These are phyloP conservation scores for Zapus hudsonius DNA, from an alignment of 2,113 vertebrate species.

Conservation along the genomic window DNA sequence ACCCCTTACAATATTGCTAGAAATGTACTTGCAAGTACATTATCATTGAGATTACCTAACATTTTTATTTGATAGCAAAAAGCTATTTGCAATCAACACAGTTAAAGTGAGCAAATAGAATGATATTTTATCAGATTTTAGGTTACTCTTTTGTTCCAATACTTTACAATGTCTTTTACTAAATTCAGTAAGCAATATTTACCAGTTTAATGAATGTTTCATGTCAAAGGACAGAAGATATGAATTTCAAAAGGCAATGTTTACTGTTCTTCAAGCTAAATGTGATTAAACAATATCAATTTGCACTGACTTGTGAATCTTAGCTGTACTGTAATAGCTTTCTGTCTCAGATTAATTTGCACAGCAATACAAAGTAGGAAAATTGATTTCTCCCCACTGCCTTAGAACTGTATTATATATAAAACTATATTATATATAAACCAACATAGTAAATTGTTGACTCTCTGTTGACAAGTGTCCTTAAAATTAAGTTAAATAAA, in stretches of 20 bases:
- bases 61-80: not conserved
- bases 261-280: not conserved
- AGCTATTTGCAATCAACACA: not conserved
- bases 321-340: not conserved
- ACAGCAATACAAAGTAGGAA: not conserved
- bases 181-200: not conserved
- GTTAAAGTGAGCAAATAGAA: not conserved
- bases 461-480: not conserved
- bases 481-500: not conserved
- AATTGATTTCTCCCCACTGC: not conserved
- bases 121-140: not conserved
- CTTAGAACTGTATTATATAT: not conserved
- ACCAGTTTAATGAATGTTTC: not conserved
- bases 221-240: too few relatives aligned
- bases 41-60: not conserved
- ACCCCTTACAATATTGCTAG: not conserved
- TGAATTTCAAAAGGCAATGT: too few relatives aligned
- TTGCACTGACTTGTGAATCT: not conserved
- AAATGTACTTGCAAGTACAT: not conserved
- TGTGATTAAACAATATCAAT: not conserved
- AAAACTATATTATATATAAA: not conserved
- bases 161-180: not conserved
- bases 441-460: not conserved
- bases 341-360: not conserved
- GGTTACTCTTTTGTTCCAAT: not conserved